phyloP scores from a whole-genome alignment of 2,888 invertebrate genomes.

The Furcula furcula region DNA sequence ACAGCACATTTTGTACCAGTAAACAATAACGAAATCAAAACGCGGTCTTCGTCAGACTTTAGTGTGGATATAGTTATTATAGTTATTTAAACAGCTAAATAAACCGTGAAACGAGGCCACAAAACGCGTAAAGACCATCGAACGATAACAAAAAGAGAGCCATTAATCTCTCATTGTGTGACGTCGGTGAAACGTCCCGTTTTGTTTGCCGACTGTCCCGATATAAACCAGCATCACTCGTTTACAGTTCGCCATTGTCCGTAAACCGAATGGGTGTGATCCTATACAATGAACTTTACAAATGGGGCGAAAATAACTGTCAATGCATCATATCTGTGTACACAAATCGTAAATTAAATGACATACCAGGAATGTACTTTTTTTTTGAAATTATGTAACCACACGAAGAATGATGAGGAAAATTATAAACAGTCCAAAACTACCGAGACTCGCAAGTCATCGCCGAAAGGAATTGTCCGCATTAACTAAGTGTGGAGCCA shows the following conservation, averaged over 20 bases:
- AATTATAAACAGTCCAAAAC: neutral
- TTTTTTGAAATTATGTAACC: neutral
- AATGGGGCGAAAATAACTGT: conserved; percentile 69
- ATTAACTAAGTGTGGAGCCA: neutral
- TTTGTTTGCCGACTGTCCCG: conserved; percentile 73
- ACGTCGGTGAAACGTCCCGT: conserved; percentile 61
- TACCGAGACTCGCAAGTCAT: no score
- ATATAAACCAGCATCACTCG: conserved; percentile 55
- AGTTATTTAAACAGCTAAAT: conserved; percentile 70
- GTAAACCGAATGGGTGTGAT: conserved; percentile 74
- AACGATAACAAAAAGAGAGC: conserved; percentile 70
- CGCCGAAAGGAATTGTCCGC: conserved; percentile 9
- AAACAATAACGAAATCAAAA: conserved; percentile 13
- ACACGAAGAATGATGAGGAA: neutral
- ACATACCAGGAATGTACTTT: conserved; percentile 6
- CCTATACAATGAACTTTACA: conserved; percentile 62
- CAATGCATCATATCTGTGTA: conserved; percentile 65
- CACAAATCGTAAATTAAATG: conserved; percentile 66
- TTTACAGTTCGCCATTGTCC: conserved; percentile 67
- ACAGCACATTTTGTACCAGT: conserved; percentile 1
- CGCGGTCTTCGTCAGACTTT: conserved; percentile 45
- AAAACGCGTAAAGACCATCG: conserved; percentile 73
- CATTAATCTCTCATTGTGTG: conserved; percentile 79
- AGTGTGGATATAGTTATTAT: conserved; percentile 52
- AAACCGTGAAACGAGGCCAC: conserved; percentile 76